A percentile compares a stretch with the other conserved stretches of the same genome.
Evolutionary conservation across 2,797 vertebrate species (phyloP).

Genomic region (Ceyx erithaca): DNA sequence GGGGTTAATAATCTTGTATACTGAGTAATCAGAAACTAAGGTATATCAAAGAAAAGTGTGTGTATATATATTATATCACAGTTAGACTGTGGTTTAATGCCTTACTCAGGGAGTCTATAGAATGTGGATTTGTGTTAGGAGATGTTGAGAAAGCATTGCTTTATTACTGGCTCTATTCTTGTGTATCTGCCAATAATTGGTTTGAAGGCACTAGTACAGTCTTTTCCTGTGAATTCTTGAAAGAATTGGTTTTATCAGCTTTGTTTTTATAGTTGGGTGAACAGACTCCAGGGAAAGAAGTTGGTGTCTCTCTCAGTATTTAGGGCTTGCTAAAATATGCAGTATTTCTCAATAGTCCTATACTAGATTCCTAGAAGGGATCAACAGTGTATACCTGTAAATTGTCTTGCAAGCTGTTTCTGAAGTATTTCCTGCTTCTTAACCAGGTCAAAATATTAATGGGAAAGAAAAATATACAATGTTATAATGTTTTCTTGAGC

Average conservation of each 20-base stretch:
- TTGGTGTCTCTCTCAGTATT: neutral
- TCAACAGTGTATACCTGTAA: neutral
- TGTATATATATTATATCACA: neutral
- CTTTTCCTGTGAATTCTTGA: neutral
- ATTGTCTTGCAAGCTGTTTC: neutral
- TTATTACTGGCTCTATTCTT: neutral
- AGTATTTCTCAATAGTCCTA: slow-evolving; percentile 56
- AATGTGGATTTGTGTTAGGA: neutral
- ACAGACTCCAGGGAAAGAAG: neutral
- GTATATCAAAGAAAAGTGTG: neutral
- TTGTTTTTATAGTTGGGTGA: slow-evolving; percentile 52
- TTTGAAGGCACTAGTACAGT: neutral
- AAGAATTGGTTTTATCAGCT: slow-evolving; percentile 70
- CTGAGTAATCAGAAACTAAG: neutral
- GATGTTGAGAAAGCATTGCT: neutral
- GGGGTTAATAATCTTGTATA: neutral
- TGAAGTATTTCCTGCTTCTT: slow-evolving; percentile 75
- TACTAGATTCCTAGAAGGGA: slow-evolving; percentile 15
- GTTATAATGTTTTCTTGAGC: neutral
- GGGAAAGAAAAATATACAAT: neutral
- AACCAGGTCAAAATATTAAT: slow-evolving; percentile 14
- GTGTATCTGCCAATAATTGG: neutral
- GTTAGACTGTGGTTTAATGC: neutral
- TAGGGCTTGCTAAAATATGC: slow-evolving; percentile 52
- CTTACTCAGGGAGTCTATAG: neutral